These are phyloP conservation scores for Stictonetta naevosa DNA, from an alignment of 2,113 vertebrate genomes.

Conservation along the genomic window DNA sequence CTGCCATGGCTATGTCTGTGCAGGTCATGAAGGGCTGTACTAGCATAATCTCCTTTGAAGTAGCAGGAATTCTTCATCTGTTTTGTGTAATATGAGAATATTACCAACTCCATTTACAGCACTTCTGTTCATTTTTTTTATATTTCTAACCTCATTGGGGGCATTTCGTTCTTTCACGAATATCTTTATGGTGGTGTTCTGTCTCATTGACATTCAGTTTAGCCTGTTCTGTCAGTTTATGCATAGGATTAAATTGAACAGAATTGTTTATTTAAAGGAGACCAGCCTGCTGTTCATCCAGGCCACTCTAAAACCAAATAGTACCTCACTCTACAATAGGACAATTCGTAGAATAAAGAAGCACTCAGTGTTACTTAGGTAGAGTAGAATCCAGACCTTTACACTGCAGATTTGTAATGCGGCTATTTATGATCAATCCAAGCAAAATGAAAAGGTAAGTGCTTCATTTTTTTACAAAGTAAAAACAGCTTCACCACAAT, in stretches of 20 bases:
- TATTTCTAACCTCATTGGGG: background rate
- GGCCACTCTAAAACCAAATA: background rate
- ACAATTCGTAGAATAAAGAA: constrained; percentile 16
- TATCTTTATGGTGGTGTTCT: background rate
- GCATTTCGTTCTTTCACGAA: background rate
- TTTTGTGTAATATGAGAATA: constrained; percentile 16
- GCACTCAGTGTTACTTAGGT: background rate
- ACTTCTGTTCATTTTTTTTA: background rate
- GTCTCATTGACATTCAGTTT: background rate
- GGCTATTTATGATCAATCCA: constrained; percentile 24
- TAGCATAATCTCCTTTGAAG: constrained; percentile 44
- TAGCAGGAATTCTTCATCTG: constrained; percentile 12
- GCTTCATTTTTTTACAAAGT: constrained; percentile 58
- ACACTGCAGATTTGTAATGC: background rate
- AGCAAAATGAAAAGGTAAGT: constrained; percentile 46
- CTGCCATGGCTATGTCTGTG: constrained; percentile 19
- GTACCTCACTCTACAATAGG: background rate
- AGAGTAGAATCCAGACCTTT: background rate
- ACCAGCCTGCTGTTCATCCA: background rate
- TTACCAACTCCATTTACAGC: background rate
- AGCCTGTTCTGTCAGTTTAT: background rate
- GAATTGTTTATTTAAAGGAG: constrained; percentile 28
- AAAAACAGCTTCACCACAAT: constrained; percentile 35
- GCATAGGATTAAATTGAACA: background rate
- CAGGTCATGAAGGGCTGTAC: constrained; percentile 14